phyloP scores from a whole-genome alignment of 1,140 invertebrate genomes.

The Brachionus paranguensis region DNA sequence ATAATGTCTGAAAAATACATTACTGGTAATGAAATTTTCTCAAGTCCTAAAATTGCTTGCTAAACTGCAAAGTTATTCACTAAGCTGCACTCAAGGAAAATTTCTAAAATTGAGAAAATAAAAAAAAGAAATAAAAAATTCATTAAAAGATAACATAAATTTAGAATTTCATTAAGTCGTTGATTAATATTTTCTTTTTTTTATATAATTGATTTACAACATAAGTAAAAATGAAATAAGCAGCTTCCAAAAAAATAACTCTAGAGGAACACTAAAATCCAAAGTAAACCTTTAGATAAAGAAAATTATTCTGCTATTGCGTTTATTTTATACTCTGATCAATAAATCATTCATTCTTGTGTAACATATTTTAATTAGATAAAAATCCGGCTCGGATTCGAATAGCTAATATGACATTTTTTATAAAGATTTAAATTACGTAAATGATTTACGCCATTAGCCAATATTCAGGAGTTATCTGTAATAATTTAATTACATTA shows the following conservation, averaged over 20 bases:
- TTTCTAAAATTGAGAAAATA: background rate
- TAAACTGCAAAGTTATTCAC: no score
- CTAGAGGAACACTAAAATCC: background rate
- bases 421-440: no score
- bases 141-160: slow-evolving; percentile 18
- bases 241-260: background rate
- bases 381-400: no score
- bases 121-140: slow-evolving; percentile 7
- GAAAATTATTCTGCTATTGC: background rate
- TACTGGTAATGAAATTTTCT: background rate
- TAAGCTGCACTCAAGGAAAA: background rate
- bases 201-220: slow-evolving; percentile 21
- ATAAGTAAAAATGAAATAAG: background rate
- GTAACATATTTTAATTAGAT: background rate
- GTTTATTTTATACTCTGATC: background rate
- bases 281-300: background rate
- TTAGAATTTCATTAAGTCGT: background rate
- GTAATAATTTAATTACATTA: no score
- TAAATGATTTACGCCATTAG: no score
- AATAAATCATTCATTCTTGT: background rate
- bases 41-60: background rate
- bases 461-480: no score
- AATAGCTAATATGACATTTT: no score
- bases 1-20: no score
- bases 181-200: slow-evolving; percentile 3